Evolutionary conservation across 2,113 vertebrate genomes (phyloP).

Genomic region (Ibidorhyncha struthersii): DNA sequence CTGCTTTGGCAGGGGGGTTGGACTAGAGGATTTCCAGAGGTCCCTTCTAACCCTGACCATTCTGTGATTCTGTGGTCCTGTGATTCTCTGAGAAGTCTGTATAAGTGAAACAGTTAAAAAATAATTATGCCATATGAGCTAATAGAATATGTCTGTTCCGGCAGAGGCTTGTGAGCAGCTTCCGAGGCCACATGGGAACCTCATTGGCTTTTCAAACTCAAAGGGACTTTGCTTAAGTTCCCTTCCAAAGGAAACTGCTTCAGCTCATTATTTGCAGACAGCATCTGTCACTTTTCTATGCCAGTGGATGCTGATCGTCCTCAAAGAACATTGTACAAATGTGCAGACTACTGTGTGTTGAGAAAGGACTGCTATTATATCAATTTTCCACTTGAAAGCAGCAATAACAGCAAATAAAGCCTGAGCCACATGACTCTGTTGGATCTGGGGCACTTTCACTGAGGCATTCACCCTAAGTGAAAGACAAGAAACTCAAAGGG

Average conservation of each 20-base stretch:
- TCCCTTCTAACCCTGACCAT: neutral
- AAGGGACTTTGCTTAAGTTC: slow-evolving; percentile 50
- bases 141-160: neutral
- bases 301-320: slow-evolving; percentile 46
- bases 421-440: slow-evolving; percentile 15
- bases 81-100: neutral
- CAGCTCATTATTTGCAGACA: slow-evolving; percentile 69
- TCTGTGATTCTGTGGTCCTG: neutral
- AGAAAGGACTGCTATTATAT: slow-evolving; percentile 63
- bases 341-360: slow-evolving; percentile 56
- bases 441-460: slow-evolving; percentile 36
- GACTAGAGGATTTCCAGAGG: neutral
- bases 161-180: neutral
- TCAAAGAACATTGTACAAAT: slow-evolving; percentile 53
- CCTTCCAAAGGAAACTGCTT: slow-evolving; percentile 53
- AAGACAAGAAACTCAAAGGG: neutral
- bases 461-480: neutral
- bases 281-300: slow-evolving; percentile 65
- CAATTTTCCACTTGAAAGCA: slow-evolving; percentile 73
- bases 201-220: slow-evolving; percentile 48
- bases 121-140: neutral
- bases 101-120: neutral
- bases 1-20: neutral
- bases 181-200: neutral
- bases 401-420: slow-evolving; percentile 71